Conservation (phyloP, 2,113 vertebrate species). For the Psophia crepitans region DNA sequence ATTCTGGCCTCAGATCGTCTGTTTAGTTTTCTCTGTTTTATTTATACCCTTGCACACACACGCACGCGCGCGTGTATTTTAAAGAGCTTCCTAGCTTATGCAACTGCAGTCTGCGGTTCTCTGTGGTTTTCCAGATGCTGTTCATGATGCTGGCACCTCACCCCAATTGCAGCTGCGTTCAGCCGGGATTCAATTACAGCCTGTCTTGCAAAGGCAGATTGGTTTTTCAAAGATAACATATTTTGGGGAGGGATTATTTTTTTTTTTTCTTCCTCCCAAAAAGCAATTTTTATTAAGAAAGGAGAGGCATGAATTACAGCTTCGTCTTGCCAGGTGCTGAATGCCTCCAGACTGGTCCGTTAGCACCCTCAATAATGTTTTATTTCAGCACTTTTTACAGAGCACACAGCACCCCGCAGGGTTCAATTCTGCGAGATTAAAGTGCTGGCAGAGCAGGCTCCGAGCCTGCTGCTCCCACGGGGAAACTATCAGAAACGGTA, state of each 20-base stretch:
- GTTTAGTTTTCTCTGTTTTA: neutral
- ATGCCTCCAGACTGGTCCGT: neutral
- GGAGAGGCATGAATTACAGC: neutral
- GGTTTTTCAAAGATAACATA: constrained; percentile 68
- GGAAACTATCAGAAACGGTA: neutral
- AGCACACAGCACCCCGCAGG: neutral
- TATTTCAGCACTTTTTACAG: neutral
- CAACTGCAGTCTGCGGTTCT: neutral
- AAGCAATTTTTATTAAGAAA: neutral
- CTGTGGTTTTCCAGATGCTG: constrained; percentile 62
- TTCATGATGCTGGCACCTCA: constrained; percentile 52
- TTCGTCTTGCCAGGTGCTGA: neutral
- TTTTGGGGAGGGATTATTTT: neutral
- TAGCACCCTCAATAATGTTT: neutral
- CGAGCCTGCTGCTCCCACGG: neutral
- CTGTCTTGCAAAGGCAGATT: constrained; percentile 47
- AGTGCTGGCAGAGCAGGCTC: neutral
- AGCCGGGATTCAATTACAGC: constrained; percentile 74
- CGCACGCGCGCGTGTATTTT: neutral
- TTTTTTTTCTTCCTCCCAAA: neutral
- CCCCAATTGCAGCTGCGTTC: constrained; percentile 65
- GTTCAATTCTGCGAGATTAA: neutral
- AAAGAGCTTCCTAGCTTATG: neutral
- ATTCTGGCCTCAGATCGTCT: neutral
- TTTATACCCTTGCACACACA: neutral